Base-by-base conservation (phyloP, 2,888 invertebrate species). In the Drosophila seclusa region DNA sequence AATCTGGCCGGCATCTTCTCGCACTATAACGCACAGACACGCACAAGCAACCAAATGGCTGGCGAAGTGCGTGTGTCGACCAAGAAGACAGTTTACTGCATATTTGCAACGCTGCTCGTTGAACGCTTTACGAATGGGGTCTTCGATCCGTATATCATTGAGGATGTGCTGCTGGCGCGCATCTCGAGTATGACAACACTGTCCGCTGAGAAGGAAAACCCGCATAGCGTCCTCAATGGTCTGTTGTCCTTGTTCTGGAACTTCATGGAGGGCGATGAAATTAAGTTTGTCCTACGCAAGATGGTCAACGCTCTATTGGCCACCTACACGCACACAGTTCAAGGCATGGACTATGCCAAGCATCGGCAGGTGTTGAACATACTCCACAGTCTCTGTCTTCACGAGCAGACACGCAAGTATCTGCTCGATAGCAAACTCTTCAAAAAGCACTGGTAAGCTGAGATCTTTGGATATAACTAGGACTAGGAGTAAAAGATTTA, bases 131-230 rank as follows among this genome's bases (percentile, higher is more conserved):
- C 95, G 0, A 94, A 94, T 5, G 92, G 95, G 3, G 92, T 97
- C 38, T 94, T 94, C 1, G 93, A 95, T 49, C 94, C 96, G 0
- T 97, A 96, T 87, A 94, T 97, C 21, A 95, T 96, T 29, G 96
- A 97, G 62, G 94, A 95, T 13, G 95, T 96, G 72, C 93, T 97
- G 64, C 93, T 97, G 45, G 95, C 95, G 0, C 86, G 91, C 54
- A 87, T 93, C 13, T 75, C 80, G 13, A 82, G 86, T 53, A 80
- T 92, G 73, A 78, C 78, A 10, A 61, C 72, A 0, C 34, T 87
- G 50, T 16, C 70, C 2, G 59, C 79, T 3, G 92, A 92, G 49
- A 91, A 90, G 32, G 89, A 91, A n/a, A 87, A 86, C 55, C 58
- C 79, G 0, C 84, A 92, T 68, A 92, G 91, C 66, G 87, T 91